Conservation (phyloP, 2,797 vertebrate genomes). For the Catharus ustulatus region DNA sequence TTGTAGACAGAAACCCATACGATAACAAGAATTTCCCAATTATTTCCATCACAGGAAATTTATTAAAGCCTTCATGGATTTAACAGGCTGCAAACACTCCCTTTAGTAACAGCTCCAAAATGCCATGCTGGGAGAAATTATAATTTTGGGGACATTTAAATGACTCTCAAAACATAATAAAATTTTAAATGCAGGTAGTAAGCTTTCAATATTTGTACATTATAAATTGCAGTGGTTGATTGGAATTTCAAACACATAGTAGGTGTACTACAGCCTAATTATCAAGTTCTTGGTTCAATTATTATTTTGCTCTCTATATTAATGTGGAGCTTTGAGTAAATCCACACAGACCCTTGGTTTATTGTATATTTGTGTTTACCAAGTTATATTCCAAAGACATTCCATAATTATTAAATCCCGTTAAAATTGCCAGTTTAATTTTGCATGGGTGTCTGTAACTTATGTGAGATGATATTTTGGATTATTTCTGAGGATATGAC, state of each 20-base stretch:
- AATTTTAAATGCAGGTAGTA: not conserved
- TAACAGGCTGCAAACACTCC: not conserved
- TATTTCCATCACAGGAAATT: not conserved
- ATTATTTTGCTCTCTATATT: not conserved
- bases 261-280: not conserved
- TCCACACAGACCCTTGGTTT: not conserved
- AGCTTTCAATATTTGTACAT: not conserved
- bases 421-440: not conserved
- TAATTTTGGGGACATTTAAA: not conserved
- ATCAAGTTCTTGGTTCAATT: not conserved
- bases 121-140: not conserved
- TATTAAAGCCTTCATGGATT: not conserved
- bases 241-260: not conserved
- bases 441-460: not conserved
- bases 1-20: not conserved
- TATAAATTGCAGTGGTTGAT: not conserved
- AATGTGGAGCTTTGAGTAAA: not conserved
- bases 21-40: not conserved
- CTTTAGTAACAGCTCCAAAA: not conserved
- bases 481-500: not conserved
- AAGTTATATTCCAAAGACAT: not conserved
- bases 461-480: not conserved
- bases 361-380: not conserved
- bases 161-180: not conserved
- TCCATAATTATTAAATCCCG: not conserved